phyloP scores from a whole-genome alignment of 2,113 vertebrate genomes.

The Bubalus kerabau region DNA sequence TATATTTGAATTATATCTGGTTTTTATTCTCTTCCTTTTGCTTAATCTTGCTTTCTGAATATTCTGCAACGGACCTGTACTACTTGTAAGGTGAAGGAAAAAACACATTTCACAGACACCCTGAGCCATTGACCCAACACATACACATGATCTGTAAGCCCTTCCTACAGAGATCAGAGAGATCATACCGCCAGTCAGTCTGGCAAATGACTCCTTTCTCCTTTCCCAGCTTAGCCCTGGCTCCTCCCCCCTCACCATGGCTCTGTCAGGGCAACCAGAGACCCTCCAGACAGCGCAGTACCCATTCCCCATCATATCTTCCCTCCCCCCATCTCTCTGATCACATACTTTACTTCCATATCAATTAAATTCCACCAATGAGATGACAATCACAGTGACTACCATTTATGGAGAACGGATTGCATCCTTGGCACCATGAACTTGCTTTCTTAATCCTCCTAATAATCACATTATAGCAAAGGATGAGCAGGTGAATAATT shows the following conservation, averaged over 20 bases:
- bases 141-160: neutral
- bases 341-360: neutral
- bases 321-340: neutral
- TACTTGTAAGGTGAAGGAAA: neutral
- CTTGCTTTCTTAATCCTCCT: neutral
- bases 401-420: neutral
- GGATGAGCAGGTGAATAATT: neutral
- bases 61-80: neutral
- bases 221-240: neutral
- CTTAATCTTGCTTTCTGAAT: neutral
- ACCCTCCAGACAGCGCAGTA: neutral
- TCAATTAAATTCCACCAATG: neutral
- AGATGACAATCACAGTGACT: neutral
- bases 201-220: neutral
- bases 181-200: fast-evolving
- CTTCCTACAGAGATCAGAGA: neutral
- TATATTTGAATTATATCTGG: neutral
- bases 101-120: neutral
- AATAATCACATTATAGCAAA: neutral
- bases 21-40: neutral
- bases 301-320: neutral
- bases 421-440: neutral
- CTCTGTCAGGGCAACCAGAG: neutral
- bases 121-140: neutral
- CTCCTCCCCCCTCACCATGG: neutral